Base-by-base conservation (phyloP, 2,888 invertebrate genomes). In the Cancer borealis region DNA sequence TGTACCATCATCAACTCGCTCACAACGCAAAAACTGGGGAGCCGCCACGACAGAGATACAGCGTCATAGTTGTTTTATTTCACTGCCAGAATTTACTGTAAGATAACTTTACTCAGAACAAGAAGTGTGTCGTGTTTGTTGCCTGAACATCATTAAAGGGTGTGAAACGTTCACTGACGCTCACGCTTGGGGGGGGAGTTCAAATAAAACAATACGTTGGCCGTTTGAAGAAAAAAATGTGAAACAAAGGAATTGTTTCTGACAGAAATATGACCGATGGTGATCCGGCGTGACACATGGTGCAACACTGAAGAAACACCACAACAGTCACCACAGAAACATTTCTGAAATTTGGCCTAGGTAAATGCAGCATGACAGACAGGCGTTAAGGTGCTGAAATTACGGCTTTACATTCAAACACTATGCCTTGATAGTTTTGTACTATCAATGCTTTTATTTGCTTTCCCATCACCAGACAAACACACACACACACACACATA, bases 11-110 rank as follows among this genome's bases (percentile, higher is more conserved):
- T 26, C 73, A n/a, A 73, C 26, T 73, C 73, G 26, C 6, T 21
- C 26, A 73, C 73, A 73, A 26, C 26, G 26, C 26, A 73, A 73
- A 73, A 73, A 26, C 26, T 73, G 21, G 73, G 8, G 5, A 26
- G 26, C 26, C n/a, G 73, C 60, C 60, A 60, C 73, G 73, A 73
- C 73, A 73, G 54, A 54, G 73, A 73, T 73, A 73, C n/a, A 73
- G 73, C 26, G 26, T n/a, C 26, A 26, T 26, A 14, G 54, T 54
- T 54, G 54, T 54, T 54, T 12, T 54, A 54, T 73, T 73, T 73
- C 26, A 73, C 73, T 26, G 8, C 73, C n/a, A 26, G n/a, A 73
- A 73, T 73, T 21, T 60, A 60, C 17, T 60, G 60, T 21, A 5
- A 73, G 26, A 73, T 73, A 73, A 73, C 73, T 26, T 73, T 1